Base-by-base conservation (phyloP, 2,113 vertebrate species). In the Bucco capensis region DNA sequence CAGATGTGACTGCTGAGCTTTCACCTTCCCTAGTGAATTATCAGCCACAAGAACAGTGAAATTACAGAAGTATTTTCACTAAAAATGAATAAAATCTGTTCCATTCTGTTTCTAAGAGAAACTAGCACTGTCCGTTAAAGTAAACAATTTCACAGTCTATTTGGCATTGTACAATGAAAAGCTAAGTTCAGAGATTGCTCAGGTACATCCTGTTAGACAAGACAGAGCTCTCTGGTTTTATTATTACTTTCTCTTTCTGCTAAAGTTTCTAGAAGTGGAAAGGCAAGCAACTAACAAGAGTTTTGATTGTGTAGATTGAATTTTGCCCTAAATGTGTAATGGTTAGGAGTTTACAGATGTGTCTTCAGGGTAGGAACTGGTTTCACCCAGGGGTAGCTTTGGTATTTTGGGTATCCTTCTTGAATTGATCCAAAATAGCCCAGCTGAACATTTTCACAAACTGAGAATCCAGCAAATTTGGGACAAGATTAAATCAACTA, bases 121-220 rank as follows among this genome's bases (percentile, higher is more conserved):
- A 86, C 54, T 46, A 87, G 77, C 49, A 18, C 44, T 82, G 53
- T 86, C 85, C 58, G 44, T 90, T 92, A 92, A 76, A 57, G 88
- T 91, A 95, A 96, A 94, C 86, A 94, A 93, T 94, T 96, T 95
- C 95, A 94, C 92, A 89, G 82, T 85, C 84, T 83, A 89, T 95
- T 96, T 94, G 83, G 60, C 71, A 66, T 93, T 1, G 0, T 47
- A 40, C 67, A 89, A 23, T 79, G 93, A 89, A 95, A 67, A 49
- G 22, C 46, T 88, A 71, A 86, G 46, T 78, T 94, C 42, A 61
- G 92, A 84, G 49, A 92, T 42, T 72, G 38, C 57, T 90, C 70
- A 86, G 86, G 53, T 90, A 24, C 23, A 40, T 62, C 61, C 33
- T 79, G 19, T 56, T 82, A 84, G 69, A 64, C 5, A 54, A 60